Percentiles rank a stretch among this genome's conserved stretches.
These are phyloP conservation scores for Serilophus lunatus DNA, from an alignment of 2,113 vertebrate species.

Conservation along the genomic window DNA sequence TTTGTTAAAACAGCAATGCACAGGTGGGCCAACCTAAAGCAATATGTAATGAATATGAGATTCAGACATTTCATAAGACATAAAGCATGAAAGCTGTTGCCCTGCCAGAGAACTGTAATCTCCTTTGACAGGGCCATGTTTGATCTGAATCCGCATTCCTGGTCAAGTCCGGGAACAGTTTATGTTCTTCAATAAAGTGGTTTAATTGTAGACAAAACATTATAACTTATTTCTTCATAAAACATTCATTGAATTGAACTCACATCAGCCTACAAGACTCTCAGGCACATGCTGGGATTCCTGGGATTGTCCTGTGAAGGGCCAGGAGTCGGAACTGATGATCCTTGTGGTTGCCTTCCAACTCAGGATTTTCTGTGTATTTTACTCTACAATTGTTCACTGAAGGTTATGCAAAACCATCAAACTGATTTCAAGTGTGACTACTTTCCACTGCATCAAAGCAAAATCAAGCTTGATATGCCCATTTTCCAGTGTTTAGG, in stretches of 20 bases:
- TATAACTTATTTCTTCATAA: not conserved
- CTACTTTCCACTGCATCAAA: not conserved
- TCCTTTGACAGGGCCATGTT: not conserved
- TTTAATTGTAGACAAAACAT: not conserved
- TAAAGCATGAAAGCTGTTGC: rapidly evolving
- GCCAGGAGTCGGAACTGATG: not conserved
- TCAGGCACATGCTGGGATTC: not conserved
- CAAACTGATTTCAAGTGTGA: not conserved
- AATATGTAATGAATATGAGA: not conserved
- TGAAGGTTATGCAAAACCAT: not conserved
- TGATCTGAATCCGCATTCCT: not conserved
- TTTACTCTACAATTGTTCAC: not conserved
- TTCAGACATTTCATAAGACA: not conserved
- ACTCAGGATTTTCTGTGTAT: not conserved
- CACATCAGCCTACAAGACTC: not conserved
- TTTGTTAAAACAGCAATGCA: not conserved
- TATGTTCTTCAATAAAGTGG: not conserved
- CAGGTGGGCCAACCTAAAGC: not conserved
- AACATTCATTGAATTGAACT: not conserved
- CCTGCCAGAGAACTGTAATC: not conserved
- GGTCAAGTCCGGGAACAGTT: not conserved
- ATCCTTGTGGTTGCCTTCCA: not conserved
- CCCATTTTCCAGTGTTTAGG: not conserved
- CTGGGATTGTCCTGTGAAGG: not conserved
- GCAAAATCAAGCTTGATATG: not conserved